Evolutionary conservation across 2,797 vertebrate genomes (phyloP).

Genomic region (Melopsittacus undulatus): DNA sequence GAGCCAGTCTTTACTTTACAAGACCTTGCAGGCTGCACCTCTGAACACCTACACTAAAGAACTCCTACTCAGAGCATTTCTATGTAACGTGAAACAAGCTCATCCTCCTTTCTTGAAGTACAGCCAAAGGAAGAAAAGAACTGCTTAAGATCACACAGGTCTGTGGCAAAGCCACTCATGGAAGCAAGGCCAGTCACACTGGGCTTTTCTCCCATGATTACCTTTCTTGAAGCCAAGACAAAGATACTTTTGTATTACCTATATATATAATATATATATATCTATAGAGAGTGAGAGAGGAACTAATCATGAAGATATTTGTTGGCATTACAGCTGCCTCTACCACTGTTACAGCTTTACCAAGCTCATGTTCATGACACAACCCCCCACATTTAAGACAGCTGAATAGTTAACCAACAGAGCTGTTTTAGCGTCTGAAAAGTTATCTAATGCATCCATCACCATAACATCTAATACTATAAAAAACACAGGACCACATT

Average conservation of each 20-base stretch:
- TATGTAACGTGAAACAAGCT: neutral
- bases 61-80: neutral
- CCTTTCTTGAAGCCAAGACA: neutral
- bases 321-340: neutral
- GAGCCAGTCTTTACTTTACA: neutral
- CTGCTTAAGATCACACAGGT: neutral
- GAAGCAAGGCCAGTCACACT: neutral
- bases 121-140: neutral
- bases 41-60: neutral
- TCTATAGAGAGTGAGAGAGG: neutral
- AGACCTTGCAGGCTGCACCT: neutral
- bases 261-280: neutral
- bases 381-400: neutral
- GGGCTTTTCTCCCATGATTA: neutral
- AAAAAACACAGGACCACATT: neutral
- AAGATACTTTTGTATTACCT: neutral
- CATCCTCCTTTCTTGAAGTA: neutral
- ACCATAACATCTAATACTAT: neutral
- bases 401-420: neutral
- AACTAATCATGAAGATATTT: neutral
- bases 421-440: neutral
- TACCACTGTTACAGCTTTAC: neutral
- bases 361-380: neutral
- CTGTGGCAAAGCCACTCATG: neutral
- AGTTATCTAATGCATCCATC: neutral